Evolutionary conservation across 2,113 vertebrate genomes (phyloP).

Genomic region (Helogale parvula): DNA sequence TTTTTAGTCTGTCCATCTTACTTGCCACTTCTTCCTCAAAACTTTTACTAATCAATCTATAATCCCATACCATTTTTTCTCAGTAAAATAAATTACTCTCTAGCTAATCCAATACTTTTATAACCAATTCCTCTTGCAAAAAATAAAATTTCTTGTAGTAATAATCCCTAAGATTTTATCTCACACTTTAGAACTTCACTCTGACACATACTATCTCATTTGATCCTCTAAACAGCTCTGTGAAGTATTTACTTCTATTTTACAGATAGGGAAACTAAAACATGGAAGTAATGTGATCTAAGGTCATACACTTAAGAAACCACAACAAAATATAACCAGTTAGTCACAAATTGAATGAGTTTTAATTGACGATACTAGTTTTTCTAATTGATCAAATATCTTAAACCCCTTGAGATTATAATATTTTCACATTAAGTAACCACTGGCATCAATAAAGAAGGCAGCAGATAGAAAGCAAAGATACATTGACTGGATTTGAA

Average conservation of each 20-base stretch:
- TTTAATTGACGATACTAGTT: not conserved
- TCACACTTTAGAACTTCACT: not conserved
- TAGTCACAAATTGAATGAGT: not conserved
- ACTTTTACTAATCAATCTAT: not conserved
- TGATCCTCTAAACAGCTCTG: not conserved
- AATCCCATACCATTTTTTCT: not conserved
- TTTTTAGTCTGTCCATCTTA: conserved; percentile 17
- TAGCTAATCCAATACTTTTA: not conserved
- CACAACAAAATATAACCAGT: not conserved
- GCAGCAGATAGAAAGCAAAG: not conserved
- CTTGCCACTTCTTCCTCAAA: not conserved
- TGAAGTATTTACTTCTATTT: not conserved
- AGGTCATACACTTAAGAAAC: not conserved
- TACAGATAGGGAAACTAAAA: not conserved
- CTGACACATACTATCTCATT: not conserved
- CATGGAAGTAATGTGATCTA: not conserved
- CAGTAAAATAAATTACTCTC: conserved; percentile 2
- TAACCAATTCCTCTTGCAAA: not conserved
- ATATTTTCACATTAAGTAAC: not conserved
- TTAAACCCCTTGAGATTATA: not conserved
- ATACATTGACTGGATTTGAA: not conserved
- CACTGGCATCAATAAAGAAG: not conserved
- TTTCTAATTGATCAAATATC: conserved; percentile 18
- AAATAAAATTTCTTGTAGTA: not conserved
- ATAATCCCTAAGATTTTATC: not conserved